Base-by-base conservation (phyloP, 2,888 invertebrate genomes). In the Hyalella azteca region DNA sequence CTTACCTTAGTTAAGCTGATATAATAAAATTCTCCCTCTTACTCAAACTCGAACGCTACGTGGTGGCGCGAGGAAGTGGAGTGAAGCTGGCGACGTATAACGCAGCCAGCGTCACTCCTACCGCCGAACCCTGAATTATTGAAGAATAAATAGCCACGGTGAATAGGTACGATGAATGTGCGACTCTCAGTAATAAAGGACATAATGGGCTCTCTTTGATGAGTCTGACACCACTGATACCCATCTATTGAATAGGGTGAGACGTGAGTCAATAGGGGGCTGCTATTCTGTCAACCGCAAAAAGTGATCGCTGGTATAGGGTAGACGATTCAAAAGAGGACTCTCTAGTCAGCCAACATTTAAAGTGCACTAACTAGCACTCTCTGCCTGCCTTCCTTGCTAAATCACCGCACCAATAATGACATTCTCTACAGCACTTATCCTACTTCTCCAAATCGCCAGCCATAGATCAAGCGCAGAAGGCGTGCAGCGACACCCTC, bases 211-310 rank as follows among this genome's bases (percentile, higher is more conserved):
- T 32, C 19, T 32, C 66, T 66, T 66, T 66, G 66, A 66, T 66
- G 66, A 36, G 66, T 66, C 66, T 66, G 66, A 66, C 66, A 66
- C 66, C 66, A 36, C 36, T 66, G 66, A 66, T 66, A 66, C 66
- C 66, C n/a, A 66, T 66, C 66, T 66, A 66, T 66, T 66, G 66
- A 66, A 66, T 66, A 29, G 66, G 36, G 66, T 66, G 36, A 66
- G 66, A 66, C 36, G 66, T 19, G 11, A 36, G 66, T 66, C 66
- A 66, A 66, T 66, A 36, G 59, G 66, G 66, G 36, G 39, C 66
- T 11, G 32, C 66, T 66, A 11, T 36, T 13, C 66, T 36, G 3
- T 19, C 66, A 15, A 32, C 66, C 66, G 66, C 66, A 66, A 66
- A 66, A 66, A 66, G 36, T 36, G 7, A 66, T 66, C 66, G 36